Evolutionary conservation across 2,888 invertebrate species (phyloP).

Genomic region (Cenopis cana): DNA sequence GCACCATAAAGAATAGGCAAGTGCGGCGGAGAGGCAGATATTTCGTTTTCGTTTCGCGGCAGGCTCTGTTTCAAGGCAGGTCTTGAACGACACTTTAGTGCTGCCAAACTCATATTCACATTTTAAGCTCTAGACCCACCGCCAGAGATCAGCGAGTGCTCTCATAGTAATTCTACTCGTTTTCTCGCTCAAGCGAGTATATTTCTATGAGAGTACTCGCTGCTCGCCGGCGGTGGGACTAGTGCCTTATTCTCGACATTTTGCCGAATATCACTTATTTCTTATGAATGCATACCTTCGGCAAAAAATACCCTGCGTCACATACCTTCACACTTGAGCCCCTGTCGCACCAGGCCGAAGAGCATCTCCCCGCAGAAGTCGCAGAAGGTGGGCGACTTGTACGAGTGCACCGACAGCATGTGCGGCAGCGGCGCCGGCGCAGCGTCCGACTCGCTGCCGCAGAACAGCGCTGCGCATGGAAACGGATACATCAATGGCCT

Average conservation of each 20-base stretch:
- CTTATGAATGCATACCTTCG: not conserved
- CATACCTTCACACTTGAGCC: conserved; percentile 98
- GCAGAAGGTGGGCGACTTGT: conserved; percentile 99
- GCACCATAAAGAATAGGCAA: no score
- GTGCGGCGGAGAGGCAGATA: no score
- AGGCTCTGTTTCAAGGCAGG: no score
- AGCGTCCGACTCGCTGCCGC: conserved; percentile 72
- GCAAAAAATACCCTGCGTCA: not conserved
- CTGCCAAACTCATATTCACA: no score
- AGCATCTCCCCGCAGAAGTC: conserved; percentile 99
- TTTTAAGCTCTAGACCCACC: no score
- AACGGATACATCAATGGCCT: not conserved
- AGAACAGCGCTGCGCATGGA: conserved; percentile 65
- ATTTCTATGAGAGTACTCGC: no score
- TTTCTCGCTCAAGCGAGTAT: no score
- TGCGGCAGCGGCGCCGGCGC: conserved; percentile 92
- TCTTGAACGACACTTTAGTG: no score
- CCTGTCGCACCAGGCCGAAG: conserved; percentile 98
- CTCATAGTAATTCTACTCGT: no score
- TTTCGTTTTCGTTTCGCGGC: no score
- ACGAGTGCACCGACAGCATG: conserved; percentile 97
- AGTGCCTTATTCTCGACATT: not conserved
- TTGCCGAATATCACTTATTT: not conserved
- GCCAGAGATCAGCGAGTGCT: no score
- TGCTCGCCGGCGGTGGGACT: no score